phyloP scores from a whole-genome alignment of 1,140 invertebrate species.

The Pogonomyrmex californicus region DNA sequence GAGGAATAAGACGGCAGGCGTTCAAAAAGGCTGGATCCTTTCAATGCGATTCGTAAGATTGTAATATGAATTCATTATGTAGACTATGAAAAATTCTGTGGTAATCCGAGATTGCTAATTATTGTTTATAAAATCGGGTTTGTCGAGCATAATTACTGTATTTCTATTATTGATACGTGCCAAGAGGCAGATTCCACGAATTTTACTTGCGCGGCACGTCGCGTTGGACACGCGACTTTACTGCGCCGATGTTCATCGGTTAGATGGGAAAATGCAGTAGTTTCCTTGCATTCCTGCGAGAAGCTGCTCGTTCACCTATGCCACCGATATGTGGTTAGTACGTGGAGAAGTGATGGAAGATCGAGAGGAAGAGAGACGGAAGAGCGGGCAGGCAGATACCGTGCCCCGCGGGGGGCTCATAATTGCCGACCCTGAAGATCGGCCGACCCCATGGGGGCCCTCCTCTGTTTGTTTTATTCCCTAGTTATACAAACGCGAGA shows the following conservation, averaged over 20 bases:
- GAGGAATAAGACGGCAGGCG: background rate
- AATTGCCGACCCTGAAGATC: constrained; percentile 87
- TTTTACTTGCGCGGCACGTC: constrained; percentile 14
- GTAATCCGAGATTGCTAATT: background rate
- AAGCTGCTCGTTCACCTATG: constrained; percentile 70
- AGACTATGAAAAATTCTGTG: background rate
- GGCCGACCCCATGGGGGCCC: constrained; percentile 85
- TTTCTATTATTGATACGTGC: background rate
- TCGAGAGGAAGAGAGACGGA: constrained; percentile 60
- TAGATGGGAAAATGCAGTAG: constrained; percentile 66
- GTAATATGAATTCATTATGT: background rate
- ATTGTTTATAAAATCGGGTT: background rate
- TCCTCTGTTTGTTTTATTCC: constrained; percentile 87
- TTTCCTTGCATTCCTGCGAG: constrained; percentile 69
- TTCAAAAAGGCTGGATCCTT: background rate
- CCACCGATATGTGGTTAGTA: constrained; percentile 67
- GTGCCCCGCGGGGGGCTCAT: constrained; percentile 85
- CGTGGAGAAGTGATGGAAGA: constrained; percentile 64
- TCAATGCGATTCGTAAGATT: background rate
- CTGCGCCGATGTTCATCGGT: constrained; percentile 56
- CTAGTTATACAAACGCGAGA: constrained; percentile 86
- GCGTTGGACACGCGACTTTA: background rate
- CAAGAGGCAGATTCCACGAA: background rate
- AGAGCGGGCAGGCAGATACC: constrained; percentile 80
- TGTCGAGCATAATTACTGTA: background rate